These are phyloP conservation scores for Chondrilla cf. caribensis DNA, from an alignment of 37 sponge, comb jelly and placozoan genomes.

Conservation along the genomic window DNA sequence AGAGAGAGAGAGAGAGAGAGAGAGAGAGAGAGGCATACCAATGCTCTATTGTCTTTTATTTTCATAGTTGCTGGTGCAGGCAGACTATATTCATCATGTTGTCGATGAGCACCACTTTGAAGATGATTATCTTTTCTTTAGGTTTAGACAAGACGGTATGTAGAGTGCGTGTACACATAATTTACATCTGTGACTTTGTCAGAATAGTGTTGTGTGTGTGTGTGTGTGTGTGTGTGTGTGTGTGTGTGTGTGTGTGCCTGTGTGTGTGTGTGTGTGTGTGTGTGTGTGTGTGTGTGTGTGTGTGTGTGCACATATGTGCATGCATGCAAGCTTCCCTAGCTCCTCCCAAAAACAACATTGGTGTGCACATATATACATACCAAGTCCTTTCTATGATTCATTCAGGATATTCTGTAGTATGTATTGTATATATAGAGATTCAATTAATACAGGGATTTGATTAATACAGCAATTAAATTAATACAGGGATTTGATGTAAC, in stretches of 20 bases:
- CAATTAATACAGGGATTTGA: too few species aligned
- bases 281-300: slow-evolving; percentile 29
- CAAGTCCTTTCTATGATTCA: too few species aligned
- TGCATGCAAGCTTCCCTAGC: too few species aligned
- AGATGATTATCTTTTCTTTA: slow-evolving; percentile 74
- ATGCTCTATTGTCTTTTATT: too few species aligned
- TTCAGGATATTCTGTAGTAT: too few species aligned
- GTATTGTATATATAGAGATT: too few species aligned
- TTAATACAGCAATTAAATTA: too few species aligned
- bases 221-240: slow-evolving; percentile 1
- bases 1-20: too few species aligned
- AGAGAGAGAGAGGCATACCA: too few species aligned
- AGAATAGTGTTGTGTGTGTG: background rate
- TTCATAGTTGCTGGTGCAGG: slow-evolving; percentile 52
- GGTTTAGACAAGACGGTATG: slow-evolving; percentile 85
- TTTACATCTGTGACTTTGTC: background rate
- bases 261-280: background rate
- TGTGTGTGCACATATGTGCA: background rate
- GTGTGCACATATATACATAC: too few species aligned
- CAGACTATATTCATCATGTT: slow-evolving; percentile 84
- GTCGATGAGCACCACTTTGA: slow-evolving; percentile 83
- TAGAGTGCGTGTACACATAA: background rate
- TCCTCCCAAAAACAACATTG: too few species aligned
- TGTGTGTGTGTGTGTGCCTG: background rate
- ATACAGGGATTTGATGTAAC: too few species aligned